Base-by-base conservation (phyloP, 92 coral and sea anemone genomes). In the Umimayanthus chanpuru region DNA sequence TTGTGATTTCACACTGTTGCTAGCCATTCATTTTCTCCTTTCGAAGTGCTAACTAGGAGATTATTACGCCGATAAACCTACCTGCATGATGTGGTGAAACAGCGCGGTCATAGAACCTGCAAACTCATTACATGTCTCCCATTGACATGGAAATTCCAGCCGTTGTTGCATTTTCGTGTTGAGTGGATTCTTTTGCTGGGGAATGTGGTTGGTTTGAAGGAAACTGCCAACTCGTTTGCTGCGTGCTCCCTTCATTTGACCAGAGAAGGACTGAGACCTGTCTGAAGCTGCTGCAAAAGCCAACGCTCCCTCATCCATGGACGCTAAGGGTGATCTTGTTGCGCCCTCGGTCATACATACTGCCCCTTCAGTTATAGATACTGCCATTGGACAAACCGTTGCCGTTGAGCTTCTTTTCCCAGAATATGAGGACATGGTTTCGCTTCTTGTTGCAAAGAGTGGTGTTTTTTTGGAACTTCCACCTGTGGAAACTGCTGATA, bases 61-160 rank as follows among this genome's bases (percentile, higher is more conserved):
- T 23, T 41, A 11, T 9, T 6, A 25, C 12, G 41, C 55, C 4
- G 81, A 78, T 32, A 21, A 26, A 80, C 68, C 2, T 25, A 61
- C 84, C 84, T 80, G 47, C 47, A 80, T 30, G 61, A 80, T 20
- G 47, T 80, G 71, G 36, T 55, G 44, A 15, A 80, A 80, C 25
- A 80, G 84, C 5, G 20, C 71, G 21, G 18, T 55, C 20, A 9
- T 28, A 55, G 84, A 80, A 29, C 18, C 25, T 67, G 64, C 9
- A 23, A 49, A 9, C 71, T 32, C 41, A 29, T 20, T 18, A 32
- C 84, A 80, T 30, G 47, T 32, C 38, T 80, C 36, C 84, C 71
- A 80, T 5, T 53, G 70, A 56, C 84, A 80, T 5, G 39, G 28
- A 56, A 53, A 80, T 7, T 30, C 15, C 12, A 16, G 12, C 39